Evolutionary conservation across 2,888 invertebrate species (phyloP), one percentile per base, ranked within the genome.

Genomic region (Lucinisca nassula): DNA sequence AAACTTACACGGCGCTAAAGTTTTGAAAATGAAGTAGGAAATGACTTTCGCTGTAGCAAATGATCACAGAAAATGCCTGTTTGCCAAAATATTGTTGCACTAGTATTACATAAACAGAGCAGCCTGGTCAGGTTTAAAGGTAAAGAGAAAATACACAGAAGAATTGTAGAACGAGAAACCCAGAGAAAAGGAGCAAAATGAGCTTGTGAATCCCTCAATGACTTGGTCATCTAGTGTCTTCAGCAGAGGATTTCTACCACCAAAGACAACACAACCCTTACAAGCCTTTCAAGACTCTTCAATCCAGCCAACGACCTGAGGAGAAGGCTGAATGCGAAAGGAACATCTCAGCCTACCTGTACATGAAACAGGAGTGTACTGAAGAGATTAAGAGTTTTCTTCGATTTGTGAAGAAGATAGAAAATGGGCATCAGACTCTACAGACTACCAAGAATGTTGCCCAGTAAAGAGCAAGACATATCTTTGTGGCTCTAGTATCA

Each of bases 171-270:
- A 70, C 58, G 84, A 79, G 45, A 21, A 10, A 82, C 82, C 32
- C 91, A 91, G 79, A 76, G 91, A 32, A 24, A 45, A 38, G 91
- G 87, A 58, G 90, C 88, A 32, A 24, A 79, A 3, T 70, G 77
- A 72, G 73, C 83, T 32, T 91, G 84, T 84, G 74, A 78, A 8
- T 49, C 86, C 75, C 87, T 88, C 82, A 73, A 79, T 4, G 49
- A 72, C 24, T 58, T 76, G 30, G 82, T 90, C 30, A 49, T 88
- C 75, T 32, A 61, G 4, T 88, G 84, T 76, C 49, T 90, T 1
- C 78, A 79, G 74, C 78, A 81, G 21, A 81, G 85, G 75, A 58
- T 81, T 61, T 45, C 77, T 2, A 24, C 61, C 24, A 61, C 61
- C 24, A 30, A 61, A 6, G 61, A 61, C 30, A 8, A 6, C 6